Percentiles rank a stretch among this genome's conserved stretches.
Evolutionary conservation across 2,113 vertebrate species (phyloP).

Genomic region (Osmerus mordax): DNA sequence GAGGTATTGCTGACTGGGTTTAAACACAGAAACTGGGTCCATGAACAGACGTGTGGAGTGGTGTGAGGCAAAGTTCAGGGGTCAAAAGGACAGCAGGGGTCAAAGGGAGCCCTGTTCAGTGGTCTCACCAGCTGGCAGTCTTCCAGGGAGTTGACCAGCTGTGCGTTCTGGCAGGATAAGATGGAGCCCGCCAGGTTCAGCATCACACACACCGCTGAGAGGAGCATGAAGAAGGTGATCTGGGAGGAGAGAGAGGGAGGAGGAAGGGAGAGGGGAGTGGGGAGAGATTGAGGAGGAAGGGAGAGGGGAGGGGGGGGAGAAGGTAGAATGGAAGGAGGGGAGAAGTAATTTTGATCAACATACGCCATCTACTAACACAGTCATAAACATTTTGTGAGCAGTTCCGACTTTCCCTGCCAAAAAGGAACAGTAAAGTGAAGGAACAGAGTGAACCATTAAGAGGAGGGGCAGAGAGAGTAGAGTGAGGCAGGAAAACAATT

Average conservation of each 20-base stretch:
- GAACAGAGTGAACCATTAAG: too few species aligned
- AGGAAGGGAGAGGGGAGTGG: not conserved
- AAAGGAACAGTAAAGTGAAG: too few species aligned
- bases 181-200: conserved; percentile 97
- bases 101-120: not conserved
- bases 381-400: too few species aligned
- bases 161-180: conserved; percentile 97
- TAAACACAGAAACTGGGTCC: not conserved
- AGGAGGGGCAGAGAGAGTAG: not conserved
- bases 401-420: too few species aligned
- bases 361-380: too few species aligned
- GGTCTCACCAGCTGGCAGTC: conserved; percentile 95
- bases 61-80: not conserved
- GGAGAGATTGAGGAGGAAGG: too few species aligned
- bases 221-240: conserved; percentile 99
- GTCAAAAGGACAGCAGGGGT: not conserved
- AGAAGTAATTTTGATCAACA: too few species aligned
- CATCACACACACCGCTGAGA: conserved; percentile 98
- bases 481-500: not conserved
- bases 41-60: not conserved
- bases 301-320: too few species aligned
- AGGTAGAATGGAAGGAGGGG: not conserved
- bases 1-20: too few species aligned
- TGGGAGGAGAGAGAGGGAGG: conserved; percentile 49
- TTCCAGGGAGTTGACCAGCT: conserved; percentile 91